Conservation (phyloP, 1,140 invertebrate species). For the Aphaenogaster floridana region DNA sequence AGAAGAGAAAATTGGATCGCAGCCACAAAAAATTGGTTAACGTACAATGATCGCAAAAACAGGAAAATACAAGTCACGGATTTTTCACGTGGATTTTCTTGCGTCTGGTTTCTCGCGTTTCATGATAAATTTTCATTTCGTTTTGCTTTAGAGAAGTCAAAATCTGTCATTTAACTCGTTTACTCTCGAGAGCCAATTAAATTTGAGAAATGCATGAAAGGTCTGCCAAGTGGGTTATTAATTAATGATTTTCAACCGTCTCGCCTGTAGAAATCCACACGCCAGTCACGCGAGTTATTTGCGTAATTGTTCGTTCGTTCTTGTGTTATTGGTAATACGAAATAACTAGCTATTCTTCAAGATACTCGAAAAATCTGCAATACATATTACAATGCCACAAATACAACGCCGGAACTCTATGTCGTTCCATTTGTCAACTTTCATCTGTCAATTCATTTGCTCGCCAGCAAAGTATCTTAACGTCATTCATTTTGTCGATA, state of each 20-base stretch:
- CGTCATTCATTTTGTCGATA: not conserved
- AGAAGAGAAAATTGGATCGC: slow-evolving; percentile 1
- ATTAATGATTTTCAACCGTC: not conserved
- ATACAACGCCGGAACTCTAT: not conserved
- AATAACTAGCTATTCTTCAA: not conserved
- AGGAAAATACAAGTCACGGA: not conserved
- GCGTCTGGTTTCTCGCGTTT: not conserved
- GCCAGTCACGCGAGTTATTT: not conserved
- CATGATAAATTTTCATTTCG: not conserved
- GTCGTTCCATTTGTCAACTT: not conserved
- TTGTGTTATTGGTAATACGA: not conserved
- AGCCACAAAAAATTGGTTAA: slow-evolving; percentile 31
- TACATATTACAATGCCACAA: not conserved
- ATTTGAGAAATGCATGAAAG: not conserved
- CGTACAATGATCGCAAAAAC: not conserved
- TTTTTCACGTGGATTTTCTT: not conserved
- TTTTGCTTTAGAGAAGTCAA: not conserved
- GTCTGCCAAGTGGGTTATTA: not conserved
- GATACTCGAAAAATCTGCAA: not conserved
- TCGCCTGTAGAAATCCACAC: not conserved
- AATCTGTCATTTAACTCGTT: not conserved
- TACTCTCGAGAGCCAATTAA: not conserved
- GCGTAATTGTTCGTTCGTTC: not conserved
- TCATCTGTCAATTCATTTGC: not conserved
- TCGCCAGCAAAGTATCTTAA: not conserved